Percentiles rank a stretch among this genome's conserved stretches.
Conservation (phyloP, 2,888 invertebrate genomes). For the Mayetiola destructor region DNA sequence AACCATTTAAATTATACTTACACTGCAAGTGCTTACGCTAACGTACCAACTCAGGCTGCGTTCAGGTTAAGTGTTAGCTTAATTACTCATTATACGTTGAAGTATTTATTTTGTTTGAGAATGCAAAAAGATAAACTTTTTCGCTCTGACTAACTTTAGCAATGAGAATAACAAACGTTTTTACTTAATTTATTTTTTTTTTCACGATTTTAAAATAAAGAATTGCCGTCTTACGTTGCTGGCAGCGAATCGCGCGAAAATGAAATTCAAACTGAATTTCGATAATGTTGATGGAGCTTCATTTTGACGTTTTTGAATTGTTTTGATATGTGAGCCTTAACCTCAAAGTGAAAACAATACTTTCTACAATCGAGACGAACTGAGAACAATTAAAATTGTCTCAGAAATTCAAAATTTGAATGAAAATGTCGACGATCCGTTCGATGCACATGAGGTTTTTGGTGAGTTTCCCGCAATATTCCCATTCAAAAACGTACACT, state of each 20-base stretch:
- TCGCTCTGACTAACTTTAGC: too few species aligned
- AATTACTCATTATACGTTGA: neutral
- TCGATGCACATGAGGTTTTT: slow-evolving; percentile 82
- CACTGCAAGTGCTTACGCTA: too few species aligned
- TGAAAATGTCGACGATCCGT: slow-evolving; percentile 60
- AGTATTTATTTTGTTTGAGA: neutral
- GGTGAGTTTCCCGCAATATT: slow-evolving; percentile 42
- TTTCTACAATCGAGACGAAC: slow-evolving; percentile 20
- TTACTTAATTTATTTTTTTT: too few species aligned
- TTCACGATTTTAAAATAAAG: too few species aligned
- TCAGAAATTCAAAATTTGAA: slow-evolving; percentile 60
- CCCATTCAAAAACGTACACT: neutral
- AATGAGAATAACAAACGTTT: too few species aligned
- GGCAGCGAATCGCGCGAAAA: neutral
- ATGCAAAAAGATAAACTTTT: neutral
- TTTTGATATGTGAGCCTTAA: neutral
- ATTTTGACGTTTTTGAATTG: neutral
- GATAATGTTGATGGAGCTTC: neutral
- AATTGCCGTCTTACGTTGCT: too few species aligned
- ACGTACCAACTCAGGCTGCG: too few species aligned
- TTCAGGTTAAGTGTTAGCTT: neutral
- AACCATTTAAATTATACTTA: too few species aligned
- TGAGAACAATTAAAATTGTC: slow-evolving; percentile 84
- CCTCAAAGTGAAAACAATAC: neutral
- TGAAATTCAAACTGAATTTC: neutral